These are phyloP conservation scores for Hozukius guyotensis DNA, from an alignment of 2,797 vertebrate species.

Conservation along the genomic window DNA sequence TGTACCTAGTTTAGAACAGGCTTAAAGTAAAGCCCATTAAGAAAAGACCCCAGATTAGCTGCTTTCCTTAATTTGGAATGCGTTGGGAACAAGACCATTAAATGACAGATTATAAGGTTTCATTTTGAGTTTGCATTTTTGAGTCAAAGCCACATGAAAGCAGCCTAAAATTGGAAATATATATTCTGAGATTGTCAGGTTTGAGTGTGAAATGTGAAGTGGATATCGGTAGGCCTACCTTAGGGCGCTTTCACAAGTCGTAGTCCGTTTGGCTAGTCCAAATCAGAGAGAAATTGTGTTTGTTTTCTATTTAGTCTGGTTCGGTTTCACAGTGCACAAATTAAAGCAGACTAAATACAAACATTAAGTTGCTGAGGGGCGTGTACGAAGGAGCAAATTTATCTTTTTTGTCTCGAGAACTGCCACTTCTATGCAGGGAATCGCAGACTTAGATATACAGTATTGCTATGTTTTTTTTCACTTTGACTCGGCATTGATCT, in stretches of 20 bases:
- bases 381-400: background rate
- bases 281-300: background rate
- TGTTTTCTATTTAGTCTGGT: no score
- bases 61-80: constrained; percentile 4
- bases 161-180: background rate
- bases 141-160: background rate
- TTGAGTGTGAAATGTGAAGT: background rate
- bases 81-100: background rate
- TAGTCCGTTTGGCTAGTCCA: background rate
- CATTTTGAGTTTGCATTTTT: background rate
- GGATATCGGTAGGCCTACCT: background rate
- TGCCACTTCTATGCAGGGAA: background rate
- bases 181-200: background rate
- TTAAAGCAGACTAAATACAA: background rate
- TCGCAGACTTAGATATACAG: background rate
- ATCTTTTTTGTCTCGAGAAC: background rate
- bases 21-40: constrained; percentile 12
- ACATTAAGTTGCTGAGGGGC: rapidly evolving
- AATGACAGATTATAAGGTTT: background rate
- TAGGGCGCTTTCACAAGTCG: background rate
- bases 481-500: background rate
- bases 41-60: background rate
- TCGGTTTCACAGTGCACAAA: background rate
- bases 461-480: no score
- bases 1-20: constrained; percentile 16